Evolutionary conservation across 2,113 vertebrate genomes (phyloP).

Genomic region (Strix aluco): DNA sequence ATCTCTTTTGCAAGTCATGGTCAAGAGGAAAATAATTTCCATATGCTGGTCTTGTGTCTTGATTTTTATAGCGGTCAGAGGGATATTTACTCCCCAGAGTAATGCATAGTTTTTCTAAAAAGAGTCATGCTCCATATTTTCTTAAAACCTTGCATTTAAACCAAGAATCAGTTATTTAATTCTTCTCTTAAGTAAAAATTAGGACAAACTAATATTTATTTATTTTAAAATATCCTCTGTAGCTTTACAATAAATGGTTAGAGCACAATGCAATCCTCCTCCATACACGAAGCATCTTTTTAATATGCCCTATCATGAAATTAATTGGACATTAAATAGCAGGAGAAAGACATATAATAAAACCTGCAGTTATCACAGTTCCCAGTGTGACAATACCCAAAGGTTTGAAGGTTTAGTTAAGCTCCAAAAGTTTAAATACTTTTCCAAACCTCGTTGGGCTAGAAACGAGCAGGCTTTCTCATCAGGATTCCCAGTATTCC

Average conservation of each 20-base stretch:
- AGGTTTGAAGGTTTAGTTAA: conserved; percentile 69
- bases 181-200: conserved; percentile 8
- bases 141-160: conserved; percentile 9
- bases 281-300: conserved; percentile 56
- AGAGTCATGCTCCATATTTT: background rate
- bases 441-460: conserved; percentile 62
- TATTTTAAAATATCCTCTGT: conserved; percentile 23
- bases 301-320: conserved; percentile 66
- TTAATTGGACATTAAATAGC: conserved; percentile 73
- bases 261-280: conserved; percentile 49
- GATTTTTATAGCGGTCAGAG: conserved; percentile 59
- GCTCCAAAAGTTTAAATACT: conserved; percentile 70
- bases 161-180: background rate
- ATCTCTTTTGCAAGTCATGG: conserved; percentile 37
- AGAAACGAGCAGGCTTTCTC: background rate
- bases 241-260: background rate
- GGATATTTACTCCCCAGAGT: conserved; percentile 25
- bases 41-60: conserved; percentile 52
- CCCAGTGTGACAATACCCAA: conserved; percentile 58
- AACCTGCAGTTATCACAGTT: conserved; percentile 54
- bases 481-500: conserved; percentile 60
- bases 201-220: conserved; percentile 29
- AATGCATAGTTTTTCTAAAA: background rate
- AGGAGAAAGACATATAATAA: conserved; percentile 68
- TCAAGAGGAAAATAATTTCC: conserved; percentile 69